Conservation (phyloP, 2,797 vertebrate species). For the Cryptoprocta ferox region DNA sequence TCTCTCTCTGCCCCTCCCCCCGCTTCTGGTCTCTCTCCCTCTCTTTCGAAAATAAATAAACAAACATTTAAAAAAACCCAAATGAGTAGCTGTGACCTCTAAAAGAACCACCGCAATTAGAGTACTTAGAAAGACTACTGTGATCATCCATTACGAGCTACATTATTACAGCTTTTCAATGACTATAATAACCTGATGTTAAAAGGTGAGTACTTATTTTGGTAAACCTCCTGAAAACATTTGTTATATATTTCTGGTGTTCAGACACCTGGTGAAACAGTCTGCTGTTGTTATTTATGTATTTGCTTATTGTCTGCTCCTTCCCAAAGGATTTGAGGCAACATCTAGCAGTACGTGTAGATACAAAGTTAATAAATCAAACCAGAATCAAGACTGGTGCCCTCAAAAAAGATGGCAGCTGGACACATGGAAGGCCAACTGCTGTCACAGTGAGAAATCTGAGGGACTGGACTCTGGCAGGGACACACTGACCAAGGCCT, state of each 20-base stretch:
- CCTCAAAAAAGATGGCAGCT: neutral
- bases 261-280: constrained; percentile 23
- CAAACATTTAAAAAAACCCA: too few species aligned
- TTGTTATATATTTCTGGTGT: neutral
- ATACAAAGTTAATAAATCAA: constrained; percentile 35
- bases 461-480: neutral
- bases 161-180: neutral
- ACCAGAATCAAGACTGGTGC: neutral
- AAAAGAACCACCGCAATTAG: neutral
- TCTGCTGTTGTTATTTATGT: constrained; percentile 7
- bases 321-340: constrained; percentile 20
- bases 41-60: too few species aligned
- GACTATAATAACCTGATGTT: neutral
- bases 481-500: neutral
- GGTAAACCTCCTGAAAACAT: neutral
- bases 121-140: neutral
- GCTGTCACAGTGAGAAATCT: neutral
- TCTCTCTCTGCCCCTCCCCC: too few species aligned
- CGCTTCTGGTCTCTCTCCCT: too few species aligned
- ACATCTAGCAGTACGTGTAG: neutral
- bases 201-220: neutral
- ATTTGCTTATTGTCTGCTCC: constrained; percentile 21
- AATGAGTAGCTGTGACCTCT: too few species aligned
- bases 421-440: neutral
- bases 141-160: neutral